Base-by-base conservation (phyloP, 2,888 invertebrate species). In the Cosmia trapezina region DNA sequence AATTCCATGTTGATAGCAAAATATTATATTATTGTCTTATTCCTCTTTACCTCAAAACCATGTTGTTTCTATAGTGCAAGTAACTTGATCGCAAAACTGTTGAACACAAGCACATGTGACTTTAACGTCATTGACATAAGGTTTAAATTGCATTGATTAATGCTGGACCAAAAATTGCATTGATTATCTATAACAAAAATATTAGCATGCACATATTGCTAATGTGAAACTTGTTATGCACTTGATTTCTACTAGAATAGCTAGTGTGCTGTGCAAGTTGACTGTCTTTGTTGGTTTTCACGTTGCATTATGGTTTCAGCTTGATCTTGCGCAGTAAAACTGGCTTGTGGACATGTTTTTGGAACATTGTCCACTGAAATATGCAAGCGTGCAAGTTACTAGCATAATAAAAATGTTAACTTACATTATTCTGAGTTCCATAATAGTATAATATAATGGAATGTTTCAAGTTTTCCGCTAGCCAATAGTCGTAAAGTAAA, bases 391-490 rank as follows among this genome's bases (percentile, higher is more conserved):
- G 47, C 51, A 53, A 62, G 51, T 56, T 71, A 61, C 49, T 71
- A 56, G 43, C 12, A 1, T 28, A 22, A 12, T 57, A 51, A 28
- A 51, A 79, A 80, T 51, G n/a, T 37, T 61, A 72, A 61, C 14
- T 43, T 80, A 53, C 22, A 61, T 17, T 65, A 49, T 49, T 28
- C 56, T 28, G 51, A 62, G 63, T 80, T 75, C 57, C 60, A 49
- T 7, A 54, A 33, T 80, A 54, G 53, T 59, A n/a, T 45, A 45
- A 37, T 71, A 43, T 28, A 62, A 45, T 41, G 81, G 62, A 62
- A 57, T 80, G 80, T 80, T 76, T 49, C 14, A 59, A 53, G 51
- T 62, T 75, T 75, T 80, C 61, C 6, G 8, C 45, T 61, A 45
- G 28, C 37, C 33, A 45, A 51, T 57, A 8, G 0, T 75, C 33